Evolutionary conservation across 2,113 vertebrate genomes (phyloP).

Genomic region (Taxidea taxus): DNA sequence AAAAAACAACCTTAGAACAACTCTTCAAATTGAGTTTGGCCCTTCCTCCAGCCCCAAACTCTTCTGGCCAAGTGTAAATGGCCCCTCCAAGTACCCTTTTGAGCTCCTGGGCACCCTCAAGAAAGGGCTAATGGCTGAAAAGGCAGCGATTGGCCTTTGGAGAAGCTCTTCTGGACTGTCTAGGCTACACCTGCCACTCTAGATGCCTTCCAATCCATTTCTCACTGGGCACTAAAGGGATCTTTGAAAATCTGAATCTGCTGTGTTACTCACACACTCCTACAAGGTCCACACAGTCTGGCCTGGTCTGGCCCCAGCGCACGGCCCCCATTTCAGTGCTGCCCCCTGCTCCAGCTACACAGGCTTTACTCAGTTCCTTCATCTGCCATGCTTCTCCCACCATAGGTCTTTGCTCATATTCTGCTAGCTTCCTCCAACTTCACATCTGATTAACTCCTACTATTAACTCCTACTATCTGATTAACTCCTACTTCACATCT

Average conservation of each 20-base stretch:
- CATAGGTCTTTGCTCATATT: background rate
- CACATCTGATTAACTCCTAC: background rate
- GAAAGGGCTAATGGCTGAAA: background rate
- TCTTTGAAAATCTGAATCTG: background rate
- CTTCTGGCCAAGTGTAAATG: background rate
- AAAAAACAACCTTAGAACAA: background rate
- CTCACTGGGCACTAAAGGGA: background rate
- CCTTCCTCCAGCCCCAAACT: background rate
- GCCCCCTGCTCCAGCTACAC: background rate
- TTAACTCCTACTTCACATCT: no score
- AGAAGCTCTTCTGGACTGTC: background rate
- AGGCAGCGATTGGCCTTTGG: background rate
- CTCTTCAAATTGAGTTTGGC: background rate
- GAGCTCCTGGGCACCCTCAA: background rate
- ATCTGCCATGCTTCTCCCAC: background rate
- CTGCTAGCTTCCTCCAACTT: background rate
- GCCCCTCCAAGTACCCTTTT: no score
- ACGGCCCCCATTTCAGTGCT: accelerated
- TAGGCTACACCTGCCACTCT: background rate
- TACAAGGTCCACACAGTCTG: accelerated
- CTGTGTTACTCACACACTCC: background rate
- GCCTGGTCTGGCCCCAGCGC: background rate
- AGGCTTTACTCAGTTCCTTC: background rate
- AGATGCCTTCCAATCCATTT: background rate
- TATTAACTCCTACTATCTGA: background rate